phyloP scores from a whole-genome alignment of 2,888 invertebrate species.

The Conomelus anceps region DNA sequence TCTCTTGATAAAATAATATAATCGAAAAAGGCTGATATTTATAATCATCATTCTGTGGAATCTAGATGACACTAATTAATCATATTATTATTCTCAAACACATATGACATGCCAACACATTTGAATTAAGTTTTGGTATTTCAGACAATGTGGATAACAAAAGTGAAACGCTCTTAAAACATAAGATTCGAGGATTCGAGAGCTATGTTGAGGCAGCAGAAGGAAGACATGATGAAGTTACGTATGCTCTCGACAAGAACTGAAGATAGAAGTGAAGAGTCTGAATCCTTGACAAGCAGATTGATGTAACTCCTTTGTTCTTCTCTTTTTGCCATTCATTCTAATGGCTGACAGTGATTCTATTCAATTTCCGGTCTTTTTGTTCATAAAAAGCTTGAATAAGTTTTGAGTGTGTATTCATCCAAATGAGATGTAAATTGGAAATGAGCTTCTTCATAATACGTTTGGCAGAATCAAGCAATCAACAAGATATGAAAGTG shows the following conservation, averaged over 20 bases:
- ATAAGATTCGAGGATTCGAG: background rate
- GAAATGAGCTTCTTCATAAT: background rate
- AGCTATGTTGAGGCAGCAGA: background rate
- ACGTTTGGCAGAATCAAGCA: too few relatives aligned
- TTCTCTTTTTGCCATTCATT: background rate
- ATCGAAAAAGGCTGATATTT: too few relatives aligned
- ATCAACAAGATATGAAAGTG: too few relatives aligned
- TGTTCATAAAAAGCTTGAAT: too few relatives aligned
- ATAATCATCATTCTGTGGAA: too few relatives aligned
- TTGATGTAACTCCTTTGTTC: background rate
- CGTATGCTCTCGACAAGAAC: background rate
- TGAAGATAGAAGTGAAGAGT: background rate
- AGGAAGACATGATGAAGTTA: background rate
- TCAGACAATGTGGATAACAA: background rate
- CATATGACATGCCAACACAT: too few relatives aligned
- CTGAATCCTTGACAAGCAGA: background rate
- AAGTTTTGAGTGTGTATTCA: background rate
- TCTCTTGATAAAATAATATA: too few relatives aligned
- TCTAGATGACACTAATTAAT: too few relatives aligned
- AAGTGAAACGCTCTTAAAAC: background rate
- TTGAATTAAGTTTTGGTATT: background rate
- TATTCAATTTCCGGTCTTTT: background rate
- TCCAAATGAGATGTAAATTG: background rate
- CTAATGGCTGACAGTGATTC: background rate
- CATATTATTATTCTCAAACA: too few relatives aligned